Conservation (phyloP, 2,888 invertebrate species). For the Pristionchus arcanus region DNA sequence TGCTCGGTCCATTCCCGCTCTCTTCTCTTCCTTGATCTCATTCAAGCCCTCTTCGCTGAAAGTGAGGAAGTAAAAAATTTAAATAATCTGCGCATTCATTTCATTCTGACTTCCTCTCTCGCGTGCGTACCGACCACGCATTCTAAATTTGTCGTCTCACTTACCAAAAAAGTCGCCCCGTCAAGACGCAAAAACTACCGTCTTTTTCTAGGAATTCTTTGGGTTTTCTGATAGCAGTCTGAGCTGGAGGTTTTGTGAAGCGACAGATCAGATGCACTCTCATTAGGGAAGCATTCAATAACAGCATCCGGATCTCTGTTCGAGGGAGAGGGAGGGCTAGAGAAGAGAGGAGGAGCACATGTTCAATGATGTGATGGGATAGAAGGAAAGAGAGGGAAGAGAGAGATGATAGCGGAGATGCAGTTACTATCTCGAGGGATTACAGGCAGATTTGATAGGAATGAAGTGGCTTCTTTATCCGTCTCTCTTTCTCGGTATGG, state of each 20-base stretch:
- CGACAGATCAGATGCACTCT: conserved; percentile 27
- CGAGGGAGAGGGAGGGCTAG: neutral
- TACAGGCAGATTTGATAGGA: neutral
- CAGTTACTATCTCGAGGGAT: conserved; percentile 21
- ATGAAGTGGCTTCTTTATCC: neutral
- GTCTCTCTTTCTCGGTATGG: neutral
- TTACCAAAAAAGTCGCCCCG: neutral
- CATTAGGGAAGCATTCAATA: conserved; percentile 29
- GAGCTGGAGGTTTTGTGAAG: neutral
- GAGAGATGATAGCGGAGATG: neutral
- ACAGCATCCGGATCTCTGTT: conserved; percentile 29
- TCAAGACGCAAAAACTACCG: neutral
- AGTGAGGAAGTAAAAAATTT: neutral
- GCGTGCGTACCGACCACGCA: conserved; percentile 24
- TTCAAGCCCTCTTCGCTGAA: neutral
- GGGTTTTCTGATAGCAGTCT: neutral
- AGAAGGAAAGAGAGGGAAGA: neutral
- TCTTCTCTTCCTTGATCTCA: conserved; percentile 22
- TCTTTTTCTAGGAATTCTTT: neutral
- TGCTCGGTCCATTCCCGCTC: conserved; percentile 46
- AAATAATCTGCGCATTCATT: conserved; percentile 11
- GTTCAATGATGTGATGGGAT: conserved; percentile 27
- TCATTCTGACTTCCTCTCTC: neutral
- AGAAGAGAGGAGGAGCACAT: neutral
- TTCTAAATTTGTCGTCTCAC: conserved; percentile 31